Evolutionary conservation across 2,113 vertebrate species (phyloP).

Genomic region (Archocentrus centrarchus): DNA sequence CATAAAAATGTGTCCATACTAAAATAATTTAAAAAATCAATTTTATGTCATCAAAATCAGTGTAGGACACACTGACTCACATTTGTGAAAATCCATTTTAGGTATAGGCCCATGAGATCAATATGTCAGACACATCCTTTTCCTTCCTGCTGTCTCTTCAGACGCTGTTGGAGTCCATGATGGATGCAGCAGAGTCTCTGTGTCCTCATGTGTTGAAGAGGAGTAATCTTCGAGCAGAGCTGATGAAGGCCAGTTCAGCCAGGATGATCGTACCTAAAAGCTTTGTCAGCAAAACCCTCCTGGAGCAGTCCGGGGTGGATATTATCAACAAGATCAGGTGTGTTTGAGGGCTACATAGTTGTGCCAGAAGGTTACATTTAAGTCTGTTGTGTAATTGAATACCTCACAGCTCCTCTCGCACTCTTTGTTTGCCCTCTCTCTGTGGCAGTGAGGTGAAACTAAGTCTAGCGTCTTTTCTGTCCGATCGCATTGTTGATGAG

Average conservation of each 20-base stretch:
- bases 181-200: constrained; percentile 90
- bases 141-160: constrained; percentile 54
- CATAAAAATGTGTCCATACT: background rate
- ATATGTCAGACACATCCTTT: background rate
- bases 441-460: constrained; percentile 91
- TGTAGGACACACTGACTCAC: background rate
- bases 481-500: constrained; percentile 96
- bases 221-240: constrained; percentile 87
- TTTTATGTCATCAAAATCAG: background rate
- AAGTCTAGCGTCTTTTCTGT: constrained; percentile 95
- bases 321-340: constrained; percentile 99
- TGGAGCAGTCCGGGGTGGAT: constrained; percentile 96
- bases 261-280: constrained; percentile 92
- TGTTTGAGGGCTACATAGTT: background rate
- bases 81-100: background rate
- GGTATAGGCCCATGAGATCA: background rate
- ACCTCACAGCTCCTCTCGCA: background rate
- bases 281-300: constrained; percentile 93
- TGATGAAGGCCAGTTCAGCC: constrained; percentile 89
- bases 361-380: background rate
- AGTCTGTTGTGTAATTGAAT: background rate
- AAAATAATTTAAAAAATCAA: background rate
- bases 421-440: background rate
- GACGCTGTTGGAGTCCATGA: constrained; percentile 92
- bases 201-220: constrained; percentile 95